Conservation (phyloP, 1,140 invertebrate genomes). For the Drosophila melanica region DNA sequence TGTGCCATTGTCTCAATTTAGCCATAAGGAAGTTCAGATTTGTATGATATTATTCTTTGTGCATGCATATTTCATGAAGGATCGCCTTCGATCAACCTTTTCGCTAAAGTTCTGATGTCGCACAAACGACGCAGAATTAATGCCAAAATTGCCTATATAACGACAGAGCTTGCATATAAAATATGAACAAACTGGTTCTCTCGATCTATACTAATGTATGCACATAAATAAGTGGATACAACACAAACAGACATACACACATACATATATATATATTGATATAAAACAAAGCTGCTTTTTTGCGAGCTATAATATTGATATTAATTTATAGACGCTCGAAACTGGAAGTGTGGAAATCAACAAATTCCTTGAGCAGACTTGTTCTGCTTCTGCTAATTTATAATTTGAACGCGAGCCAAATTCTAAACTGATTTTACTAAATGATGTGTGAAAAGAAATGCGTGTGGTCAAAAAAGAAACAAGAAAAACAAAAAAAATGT, state of each 20-base stretch:
- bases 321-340: conserved; percentile 15
- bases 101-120: conserved; percentile 11
- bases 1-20: conserved; percentile 18
- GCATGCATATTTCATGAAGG: conserved; percentile 60
- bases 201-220: conserved; percentile 14
- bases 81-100: conserved; percentile 1
- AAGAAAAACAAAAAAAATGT: conserved; percentile 2
- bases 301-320: conserved; percentile 1
- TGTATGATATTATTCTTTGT: conserved; percentile 25
- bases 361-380: conserved; percentile 8
- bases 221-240: conserved; percentile 11
- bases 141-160: conserved; percentile 27
- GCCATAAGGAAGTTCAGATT: conserved; percentile 31
- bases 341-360: conserved; percentile 15
- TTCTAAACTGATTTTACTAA: conserved; percentile 14
- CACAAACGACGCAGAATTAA: conserved; percentile 7
- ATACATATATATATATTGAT: not conserved
- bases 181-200: conserved; percentile 42
- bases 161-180: conserved; percentile 41
- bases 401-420: conserved; percentile 62
- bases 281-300: conserved; percentile 10
- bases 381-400: conserved; percentile 25
- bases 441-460: conserved; percentile 28
- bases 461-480: conserved; percentile 8
- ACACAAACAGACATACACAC: not conserved